These are phyloP conservation scores for Clanis bilineata DNA, from an alignment of 2,888 invertebrate genomes.

Conservation along the genomic window DNA sequence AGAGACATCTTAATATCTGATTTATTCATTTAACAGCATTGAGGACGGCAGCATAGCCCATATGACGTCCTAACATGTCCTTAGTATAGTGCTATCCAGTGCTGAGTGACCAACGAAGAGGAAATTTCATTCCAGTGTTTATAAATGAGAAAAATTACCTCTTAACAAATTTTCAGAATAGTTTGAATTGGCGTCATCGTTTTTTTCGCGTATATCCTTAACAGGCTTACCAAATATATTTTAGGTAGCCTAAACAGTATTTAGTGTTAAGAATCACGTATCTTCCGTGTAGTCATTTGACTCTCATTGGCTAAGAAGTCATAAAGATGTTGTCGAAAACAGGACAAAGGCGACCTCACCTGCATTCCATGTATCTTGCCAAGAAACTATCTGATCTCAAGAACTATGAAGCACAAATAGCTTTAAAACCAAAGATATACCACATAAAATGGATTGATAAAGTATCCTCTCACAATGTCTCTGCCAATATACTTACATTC, in stretches of 20 bases:
- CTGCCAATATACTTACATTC: background rate
- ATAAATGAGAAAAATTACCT: too few relatives aligned
- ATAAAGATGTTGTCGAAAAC: conserved; percentile 13
- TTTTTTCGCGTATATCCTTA: background rate
- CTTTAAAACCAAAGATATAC: background rate
- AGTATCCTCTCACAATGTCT: background rate
- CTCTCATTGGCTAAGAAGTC: conserved; percentile 13
- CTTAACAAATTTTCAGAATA: background rate
- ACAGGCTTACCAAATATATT: background rate
- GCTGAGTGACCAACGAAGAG: too few relatives aligned
- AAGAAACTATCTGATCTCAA: conserved; percentile 8
- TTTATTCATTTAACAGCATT: too few relatives aligned
- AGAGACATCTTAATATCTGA: too few relatives aligned
- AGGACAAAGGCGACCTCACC: conserved; percentile 11
- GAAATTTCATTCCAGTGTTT: too few relatives aligned
- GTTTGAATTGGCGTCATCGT: background rate
- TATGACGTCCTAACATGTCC: too few relatives aligned
- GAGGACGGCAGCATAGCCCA: too few relatives aligned
- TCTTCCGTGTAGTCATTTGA: conserved; percentile 8
- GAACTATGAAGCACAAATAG: background rate
- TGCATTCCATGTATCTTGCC: conserved; percentile 13
- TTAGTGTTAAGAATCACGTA: conserved; percentile 10
- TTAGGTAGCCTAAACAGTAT: background rate
- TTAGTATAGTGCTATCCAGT: too few relatives aligned
- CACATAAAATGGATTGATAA: background rate